phyloP scores from a whole-genome alignment of 2,797 vertebrate genomes.

The Pipistrellus pygmaeus region DNA sequence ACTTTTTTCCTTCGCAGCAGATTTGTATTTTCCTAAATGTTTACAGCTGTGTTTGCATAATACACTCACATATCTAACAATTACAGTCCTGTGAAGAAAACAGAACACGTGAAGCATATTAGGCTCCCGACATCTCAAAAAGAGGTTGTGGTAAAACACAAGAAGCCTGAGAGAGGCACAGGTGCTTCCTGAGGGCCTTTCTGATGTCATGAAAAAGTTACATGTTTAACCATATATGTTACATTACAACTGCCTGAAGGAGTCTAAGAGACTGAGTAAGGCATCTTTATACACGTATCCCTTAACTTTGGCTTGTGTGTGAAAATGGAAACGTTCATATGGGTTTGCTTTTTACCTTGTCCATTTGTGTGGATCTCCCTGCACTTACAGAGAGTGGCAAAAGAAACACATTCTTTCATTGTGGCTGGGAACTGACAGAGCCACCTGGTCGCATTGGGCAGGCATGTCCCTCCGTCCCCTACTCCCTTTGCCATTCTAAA shows the following conservation, averaged over 20 bases:
- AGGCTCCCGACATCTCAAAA: neutral
- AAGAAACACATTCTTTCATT: neutral
- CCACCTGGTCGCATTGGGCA: neutral
- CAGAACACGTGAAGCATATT: neutral
- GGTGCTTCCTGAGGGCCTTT: conserved; percentile 15
- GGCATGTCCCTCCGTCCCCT: neutral
- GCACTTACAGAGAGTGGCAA: neutral
- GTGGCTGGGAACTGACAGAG: neutral
- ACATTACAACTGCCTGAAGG: neutral
- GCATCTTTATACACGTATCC: neutral
- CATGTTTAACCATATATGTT: neutral
- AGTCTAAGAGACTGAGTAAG: neutral
- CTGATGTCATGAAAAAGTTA: neutral
- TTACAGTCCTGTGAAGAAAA: conserved; percentile 8
- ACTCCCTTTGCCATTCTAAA: neutral
- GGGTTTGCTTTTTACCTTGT: neutral
- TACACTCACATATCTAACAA: conserved; percentile 8
- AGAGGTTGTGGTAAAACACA: neutral
- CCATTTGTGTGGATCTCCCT: neutral
- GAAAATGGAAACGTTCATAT: conserved; percentile 5
- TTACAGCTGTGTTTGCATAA: conserved; percentile 60
- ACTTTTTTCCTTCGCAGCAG: neutral
- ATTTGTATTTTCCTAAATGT: conserved; percentile 33
- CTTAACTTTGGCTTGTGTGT: neutral
- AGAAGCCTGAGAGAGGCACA: neutral